Conservation (phyloP, 2,888 invertebrate species). For the Abrostola triplasia region DNA sequence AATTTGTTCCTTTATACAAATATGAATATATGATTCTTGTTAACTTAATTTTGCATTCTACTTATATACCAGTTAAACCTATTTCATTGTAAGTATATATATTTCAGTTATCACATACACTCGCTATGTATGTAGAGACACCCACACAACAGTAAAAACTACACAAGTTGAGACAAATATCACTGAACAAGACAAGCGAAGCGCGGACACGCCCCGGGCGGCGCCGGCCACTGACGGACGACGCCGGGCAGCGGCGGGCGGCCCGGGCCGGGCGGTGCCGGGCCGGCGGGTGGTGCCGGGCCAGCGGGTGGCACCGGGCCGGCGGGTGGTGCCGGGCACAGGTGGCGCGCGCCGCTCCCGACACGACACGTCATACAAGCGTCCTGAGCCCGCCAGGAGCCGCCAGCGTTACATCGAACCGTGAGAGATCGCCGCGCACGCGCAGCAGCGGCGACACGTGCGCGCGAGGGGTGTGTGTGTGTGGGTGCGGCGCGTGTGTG, state of each 20-base stretch:
- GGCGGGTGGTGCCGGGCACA: constrained; percentile 4
- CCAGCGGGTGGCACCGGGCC: background rate
- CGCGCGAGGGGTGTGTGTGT: constrained; percentile 1
- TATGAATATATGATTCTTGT: constrained; percentile 15
- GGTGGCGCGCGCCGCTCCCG: constrained; percentile 5
- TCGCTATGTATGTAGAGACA: constrained; percentile 13
- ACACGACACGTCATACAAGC: too few species aligned
- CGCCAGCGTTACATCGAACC: background rate
- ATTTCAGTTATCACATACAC: constrained; percentile 31
- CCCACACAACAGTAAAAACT: constrained; percentile 9
- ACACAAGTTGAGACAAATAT: constrained; percentile 22
- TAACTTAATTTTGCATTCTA: constrained; percentile 27
- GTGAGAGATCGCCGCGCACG: constrained; percentile 37
- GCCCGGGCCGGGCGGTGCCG: background rate
- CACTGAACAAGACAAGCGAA: constrained; percentile 34
- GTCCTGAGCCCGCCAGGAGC: background rate
- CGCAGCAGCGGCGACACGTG: background rate
- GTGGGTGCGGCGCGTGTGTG: constrained; percentile 4
- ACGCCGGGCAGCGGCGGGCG: constrained; percentile 6
- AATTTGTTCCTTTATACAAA: constrained; percentile 8
- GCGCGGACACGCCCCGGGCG: constrained; percentile 9
- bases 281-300: constrained; percentile 5
- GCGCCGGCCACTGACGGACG: constrained; percentile 8
- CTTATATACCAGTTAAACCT: background rate
- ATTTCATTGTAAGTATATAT: background rate